Base-by-base conservation (phyloP, 2,113 vertebrate species). In the Gopherus evgoodei region DNA sequence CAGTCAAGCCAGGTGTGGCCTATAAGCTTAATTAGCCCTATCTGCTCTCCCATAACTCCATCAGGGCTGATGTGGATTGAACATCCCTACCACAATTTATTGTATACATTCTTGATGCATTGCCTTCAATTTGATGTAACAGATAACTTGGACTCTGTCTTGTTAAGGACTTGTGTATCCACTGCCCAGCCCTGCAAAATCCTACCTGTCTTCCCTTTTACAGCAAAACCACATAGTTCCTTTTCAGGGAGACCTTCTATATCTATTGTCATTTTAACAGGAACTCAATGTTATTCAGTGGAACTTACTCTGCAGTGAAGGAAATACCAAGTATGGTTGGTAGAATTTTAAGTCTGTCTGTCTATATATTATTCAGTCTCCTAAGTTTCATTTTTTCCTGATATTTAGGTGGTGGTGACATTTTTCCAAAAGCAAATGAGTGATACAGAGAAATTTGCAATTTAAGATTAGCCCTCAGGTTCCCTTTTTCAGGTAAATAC, bases 321-420 rank as follows among this genome's bases (percentile, higher is more conserved):
- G 84, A 16, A 72, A 44, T 52, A 54, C 35, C 50, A 52, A 44
- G 22, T 44, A 42, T 53, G 72, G 52, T 11, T 13, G 5, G 3
- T 1, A 56, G 31, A 24, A 50, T 44, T 4, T 1, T 49, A 13
- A 0, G 5, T 44, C 24, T 35, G 29, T 72, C 10, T 47, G 7
- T 31, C 35, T 69, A 6, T 13, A 22, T 14, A 1, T 1, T 47
- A 3, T 57, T 29, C 38, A 86, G 44, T 79, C 54, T 13, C 11
- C 52, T 16, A 10, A 54, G 38, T 52, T 78, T 14, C 44, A 78
- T 78, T 78, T 47, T 31, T 29, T 13, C 12, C 50, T 0, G 1
- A 47, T 29, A 16, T 13, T 50, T 8, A 13, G 29, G 6, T 65
- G 31, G 10, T 50, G 12, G 24, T 78, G 75, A 78, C n/a, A 57